Percentiles rank a stretch among this genome's conserved stretches.
Conservation (phyloP, 1,140 invertebrate species). For the Himalopsyche phryganea region DNA sequence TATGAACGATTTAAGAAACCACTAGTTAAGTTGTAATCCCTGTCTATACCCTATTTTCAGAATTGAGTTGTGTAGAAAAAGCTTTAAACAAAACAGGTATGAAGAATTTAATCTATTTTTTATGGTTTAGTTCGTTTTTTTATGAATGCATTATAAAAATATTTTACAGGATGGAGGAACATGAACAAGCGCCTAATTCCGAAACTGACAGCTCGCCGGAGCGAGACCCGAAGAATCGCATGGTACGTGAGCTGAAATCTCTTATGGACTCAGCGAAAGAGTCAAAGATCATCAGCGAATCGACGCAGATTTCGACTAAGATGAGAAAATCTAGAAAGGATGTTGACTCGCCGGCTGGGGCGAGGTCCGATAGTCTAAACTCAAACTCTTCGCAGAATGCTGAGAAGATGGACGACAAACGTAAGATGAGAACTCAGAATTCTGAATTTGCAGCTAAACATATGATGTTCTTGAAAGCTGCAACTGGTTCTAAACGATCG, state of each 20-base stretch:
- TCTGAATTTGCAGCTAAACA: constrained; percentile 58
- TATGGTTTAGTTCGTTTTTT: no score
- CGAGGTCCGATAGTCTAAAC: constrained; percentile 41
- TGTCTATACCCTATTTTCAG: no score
- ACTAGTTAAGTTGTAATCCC: no score
- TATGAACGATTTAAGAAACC: no score
- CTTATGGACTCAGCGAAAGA: constrained; percentile 50
- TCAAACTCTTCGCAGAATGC: constrained; percentile 45
- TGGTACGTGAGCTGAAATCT: constrained; percentile 47
- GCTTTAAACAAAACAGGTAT: no score
- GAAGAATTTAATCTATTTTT: no score
- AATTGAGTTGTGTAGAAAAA: no score
- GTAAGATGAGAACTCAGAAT: constrained; percentile 55
- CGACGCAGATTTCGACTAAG: constrained; percentile 46
- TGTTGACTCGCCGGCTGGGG: constrained; percentile 12
- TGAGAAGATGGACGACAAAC: constrained; percentile 40
- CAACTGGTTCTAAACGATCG: no score
- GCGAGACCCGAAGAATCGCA: constrained; percentile 1
- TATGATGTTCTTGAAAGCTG: constrained; percentile 53
- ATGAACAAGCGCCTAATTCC: background rate
- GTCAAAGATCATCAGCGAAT: constrained; percentile 52
- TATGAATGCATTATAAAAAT: no score
- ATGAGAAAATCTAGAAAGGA: constrained; percentile 45
- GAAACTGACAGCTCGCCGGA: constrained; percentile 8
- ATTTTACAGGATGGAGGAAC: constrained; percentile 9